phyloP scores from a whole-genome alignment of 2,113 vertebrate species.

The Boleophthalmus pectinirostris region DNA sequence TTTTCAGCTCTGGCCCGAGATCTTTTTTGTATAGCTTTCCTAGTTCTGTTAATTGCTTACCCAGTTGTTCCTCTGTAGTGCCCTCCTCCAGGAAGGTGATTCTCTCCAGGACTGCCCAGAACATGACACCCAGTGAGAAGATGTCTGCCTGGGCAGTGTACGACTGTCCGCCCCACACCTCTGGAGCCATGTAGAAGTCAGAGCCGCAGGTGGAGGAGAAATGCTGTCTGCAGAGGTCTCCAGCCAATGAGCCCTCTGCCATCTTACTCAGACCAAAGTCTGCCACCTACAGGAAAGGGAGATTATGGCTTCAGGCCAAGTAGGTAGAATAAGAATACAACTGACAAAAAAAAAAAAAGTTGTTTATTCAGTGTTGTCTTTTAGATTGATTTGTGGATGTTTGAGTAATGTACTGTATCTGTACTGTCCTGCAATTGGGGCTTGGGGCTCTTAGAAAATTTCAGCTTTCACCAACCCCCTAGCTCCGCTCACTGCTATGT shows the following conservation, averaged over 20 bases:
- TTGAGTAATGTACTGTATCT: too few species aligned
- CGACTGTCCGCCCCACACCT: constrained; percentile 94
- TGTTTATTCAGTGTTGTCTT: too few species aligned
- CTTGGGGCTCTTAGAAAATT: too few species aligned
- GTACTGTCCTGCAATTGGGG: too few species aligned
- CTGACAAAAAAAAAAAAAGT: too few species aligned
- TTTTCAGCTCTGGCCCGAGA: too few species aligned
- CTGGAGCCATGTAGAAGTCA: constrained; percentile 98
- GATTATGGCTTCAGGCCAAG: not conserved
- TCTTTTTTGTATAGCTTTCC: not conserved
- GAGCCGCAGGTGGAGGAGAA: constrained; percentile 96
- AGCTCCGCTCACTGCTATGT: too few species aligned
- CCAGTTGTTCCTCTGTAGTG: constrained; percentile 89
- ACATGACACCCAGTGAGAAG: constrained; percentile 95
- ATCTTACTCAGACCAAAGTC: constrained; percentile 97
- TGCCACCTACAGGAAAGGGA: constrained; percentile 77
- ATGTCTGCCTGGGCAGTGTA: constrained; percentile 98
- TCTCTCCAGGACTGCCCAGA: constrained; percentile 97
- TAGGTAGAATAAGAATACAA: not conserved
- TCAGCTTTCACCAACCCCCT: too few species aligned
- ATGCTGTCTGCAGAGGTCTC: constrained; percentile 83
- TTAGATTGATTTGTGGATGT: too few species aligned
- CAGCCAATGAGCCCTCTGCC: constrained; percentile 75
- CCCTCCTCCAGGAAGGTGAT: constrained; percentile 93
- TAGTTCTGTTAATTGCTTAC: constrained; percentile 56